A percentile compares a stretch with the other conserved stretches of the same genome.
phyloP scores from a whole-genome alignment of 2,888 invertebrate genomes.

The Mactromeris polynyma region DNA sequence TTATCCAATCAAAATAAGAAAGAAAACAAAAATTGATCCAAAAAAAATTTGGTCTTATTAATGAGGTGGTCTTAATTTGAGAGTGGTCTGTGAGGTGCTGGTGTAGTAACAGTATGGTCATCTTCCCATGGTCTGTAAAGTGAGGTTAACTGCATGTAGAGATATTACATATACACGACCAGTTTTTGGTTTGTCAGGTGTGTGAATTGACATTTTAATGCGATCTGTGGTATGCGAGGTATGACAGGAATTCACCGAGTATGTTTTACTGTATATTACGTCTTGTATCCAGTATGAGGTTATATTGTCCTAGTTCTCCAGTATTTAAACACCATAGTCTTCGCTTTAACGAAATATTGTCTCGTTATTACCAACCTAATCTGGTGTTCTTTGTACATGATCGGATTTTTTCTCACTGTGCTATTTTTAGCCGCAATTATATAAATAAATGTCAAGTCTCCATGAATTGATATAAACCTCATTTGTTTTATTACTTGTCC shows the following conservation, averaged over 20 bases:
- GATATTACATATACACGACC: constrained; percentile 4
- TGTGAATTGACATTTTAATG: constrained; percentile 37
- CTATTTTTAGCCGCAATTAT: constrained; percentile 5
- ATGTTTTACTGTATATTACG: neutral
- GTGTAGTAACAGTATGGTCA: too few species aligned
- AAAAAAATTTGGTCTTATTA: too few species aligned
- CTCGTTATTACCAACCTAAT: neutral
- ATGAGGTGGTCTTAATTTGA: too few species aligned
- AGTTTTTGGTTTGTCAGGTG: constrained; percentile 28
- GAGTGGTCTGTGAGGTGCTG: too few species aligned
- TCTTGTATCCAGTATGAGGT: too few species aligned
- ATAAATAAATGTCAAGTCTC: constrained; percentile 17
- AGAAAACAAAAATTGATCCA: too few species aligned
- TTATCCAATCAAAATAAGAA: too few species aligned
- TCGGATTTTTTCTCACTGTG: neutral
- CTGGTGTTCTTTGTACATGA: constrained; percentile 7
- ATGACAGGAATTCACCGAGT: constrained; percentile 43
- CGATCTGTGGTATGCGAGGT: constrained; percentile 38
- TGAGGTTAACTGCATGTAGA: neutral
- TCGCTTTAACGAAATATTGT: neutral
- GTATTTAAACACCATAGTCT: too few species aligned
- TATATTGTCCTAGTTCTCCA: neutral
- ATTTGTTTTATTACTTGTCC: neutral
- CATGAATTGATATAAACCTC: neutral
- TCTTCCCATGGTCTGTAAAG: neutral